phyloP scores from a whole-genome alignment of 2,888 invertebrate species.

The Bugula neritina region DNA sequence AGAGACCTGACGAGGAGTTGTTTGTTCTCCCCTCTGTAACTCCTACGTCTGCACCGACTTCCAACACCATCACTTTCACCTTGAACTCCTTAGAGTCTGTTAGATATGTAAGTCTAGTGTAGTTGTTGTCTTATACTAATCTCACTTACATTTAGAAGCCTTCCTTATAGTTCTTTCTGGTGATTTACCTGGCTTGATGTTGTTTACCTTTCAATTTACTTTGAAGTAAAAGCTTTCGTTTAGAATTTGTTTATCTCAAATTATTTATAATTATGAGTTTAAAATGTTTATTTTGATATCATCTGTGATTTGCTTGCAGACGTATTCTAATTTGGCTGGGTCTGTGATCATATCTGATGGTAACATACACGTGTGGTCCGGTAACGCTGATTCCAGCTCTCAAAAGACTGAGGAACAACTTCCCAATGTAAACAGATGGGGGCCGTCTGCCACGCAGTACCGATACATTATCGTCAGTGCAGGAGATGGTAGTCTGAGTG shows the following conservation, averaged over 20 bases:
- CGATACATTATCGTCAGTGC: neutral
- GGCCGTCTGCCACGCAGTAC: neutral
- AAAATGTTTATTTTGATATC: neutral
- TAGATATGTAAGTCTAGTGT: neutral
- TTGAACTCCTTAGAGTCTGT: constrained; percentile 8
- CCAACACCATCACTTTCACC: neutral
- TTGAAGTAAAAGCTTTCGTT: too few species aligned
- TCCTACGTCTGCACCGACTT: neutral
- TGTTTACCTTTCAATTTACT: too few species aligned
- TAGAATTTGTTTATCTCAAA: too few species aligned
- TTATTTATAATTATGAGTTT: too few species aligned
- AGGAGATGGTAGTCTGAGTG: neutral
- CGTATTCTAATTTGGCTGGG: neutral
- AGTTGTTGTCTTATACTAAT: too few species aligned
- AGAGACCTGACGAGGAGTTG: constrained; percentile 17
- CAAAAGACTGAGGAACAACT: constrained; percentile 14
- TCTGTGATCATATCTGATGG: neutral
- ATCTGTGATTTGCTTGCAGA: neutral
- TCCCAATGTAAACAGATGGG: constrained; percentile 13
- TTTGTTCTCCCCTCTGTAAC: neutral
- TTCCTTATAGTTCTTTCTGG: too few species aligned
- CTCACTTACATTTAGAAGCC: too few species aligned
- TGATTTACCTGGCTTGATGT: too few species aligned
- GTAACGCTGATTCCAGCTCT: neutral
- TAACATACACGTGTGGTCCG: constrained; percentile 16